Evolutionary conservation across 2,888 invertebrate genomes (phyloP).

Genomic region (Aphodius granarius): DNA sequence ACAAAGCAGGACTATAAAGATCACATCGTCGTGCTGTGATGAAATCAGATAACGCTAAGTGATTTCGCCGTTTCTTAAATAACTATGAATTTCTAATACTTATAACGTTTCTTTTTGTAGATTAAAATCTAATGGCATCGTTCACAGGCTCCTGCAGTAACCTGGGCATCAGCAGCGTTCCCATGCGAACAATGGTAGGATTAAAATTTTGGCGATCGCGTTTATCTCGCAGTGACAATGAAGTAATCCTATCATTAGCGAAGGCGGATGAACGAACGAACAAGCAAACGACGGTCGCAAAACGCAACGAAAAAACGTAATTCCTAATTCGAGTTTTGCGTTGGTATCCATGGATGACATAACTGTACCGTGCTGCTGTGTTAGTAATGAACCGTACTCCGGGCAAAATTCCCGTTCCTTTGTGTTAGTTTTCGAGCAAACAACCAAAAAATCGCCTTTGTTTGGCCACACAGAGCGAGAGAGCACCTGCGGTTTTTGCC

Average conservation of each 20-base stretch:
- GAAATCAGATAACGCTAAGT: not conserved
- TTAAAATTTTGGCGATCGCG: not conserved
- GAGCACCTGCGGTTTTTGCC: not conserved
- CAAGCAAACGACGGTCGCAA: not conserved
- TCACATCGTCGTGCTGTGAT: no score
- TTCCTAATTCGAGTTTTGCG: not conserved
- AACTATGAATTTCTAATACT: not conserved
- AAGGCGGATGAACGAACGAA: not conserved
- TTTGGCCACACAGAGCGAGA: not conserved
- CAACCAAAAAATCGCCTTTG: not conserved
- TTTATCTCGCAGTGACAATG: not conserved
- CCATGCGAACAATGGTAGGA: not conserved
- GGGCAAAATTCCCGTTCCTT: not conserved
- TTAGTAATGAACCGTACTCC: not conserved
- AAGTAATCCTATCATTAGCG: not conserved
- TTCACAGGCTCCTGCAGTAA: not conserved
- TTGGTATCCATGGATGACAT: not conserved
- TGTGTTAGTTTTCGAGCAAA: not conserved
- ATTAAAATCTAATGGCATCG: not conserved
- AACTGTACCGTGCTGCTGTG: not conserved
- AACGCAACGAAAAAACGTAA: not conserved
- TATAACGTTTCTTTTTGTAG: not conserved
- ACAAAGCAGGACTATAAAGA: no score
- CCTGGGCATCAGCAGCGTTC: not conserved
- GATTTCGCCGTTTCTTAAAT: not conserved